Conservation (phyloP, 1,140 invertebrate species). For the Lethocerus indicus region DNA sequence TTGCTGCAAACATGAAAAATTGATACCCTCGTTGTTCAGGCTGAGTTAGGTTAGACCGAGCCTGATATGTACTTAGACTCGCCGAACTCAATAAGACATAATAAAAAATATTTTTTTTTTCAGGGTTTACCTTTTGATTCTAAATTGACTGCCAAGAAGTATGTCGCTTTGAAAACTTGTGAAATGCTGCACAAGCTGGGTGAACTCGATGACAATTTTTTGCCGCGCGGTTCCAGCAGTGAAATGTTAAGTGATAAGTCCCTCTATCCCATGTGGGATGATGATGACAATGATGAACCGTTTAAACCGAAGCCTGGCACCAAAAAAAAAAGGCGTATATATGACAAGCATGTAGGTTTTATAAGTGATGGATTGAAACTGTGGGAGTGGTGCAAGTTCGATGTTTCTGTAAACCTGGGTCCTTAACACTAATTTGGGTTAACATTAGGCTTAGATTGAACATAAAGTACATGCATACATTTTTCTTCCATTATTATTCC, state of each 20-base stretch:
- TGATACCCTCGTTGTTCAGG: too few species aligned
- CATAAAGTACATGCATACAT: too few species aligned
- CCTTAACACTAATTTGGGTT: constrained; percentile 2
- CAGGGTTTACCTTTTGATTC: constrained; percentile 40
- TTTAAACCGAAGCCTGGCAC: constrained; percentile 38
- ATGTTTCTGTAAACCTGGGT: background rate
- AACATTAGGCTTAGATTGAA: too few species aligned
- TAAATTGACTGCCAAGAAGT: constrained; percentile 54
- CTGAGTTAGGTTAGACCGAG: background rate
- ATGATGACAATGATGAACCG: constrained; percentile 22
- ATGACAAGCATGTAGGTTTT: constrained; percentile 42
- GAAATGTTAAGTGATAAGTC: constrained; percentile 19
- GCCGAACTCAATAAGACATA: too few species aligned
- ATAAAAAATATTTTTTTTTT: constrained; percentile 15
- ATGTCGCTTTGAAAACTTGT: constrained; percentile 62
- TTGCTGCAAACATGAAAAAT: too few species aligned
- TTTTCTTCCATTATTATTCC: constrained; percentile 1
- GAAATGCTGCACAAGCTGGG: constrained; percentile 45
- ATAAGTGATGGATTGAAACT: too few species aligned
- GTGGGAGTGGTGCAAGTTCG: too few species aligned
- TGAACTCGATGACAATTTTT: constrained; percentile 59
- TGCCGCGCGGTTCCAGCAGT: constrained; percentile 37
- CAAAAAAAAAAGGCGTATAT: constrained; percentile 48
- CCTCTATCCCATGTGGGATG: constrained; percentile 31
- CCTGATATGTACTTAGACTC: constrained; percentile 10